Conservation (phyloP, 2,888 invertebrate species). For the Troides oblongomaculatus region DNA sequence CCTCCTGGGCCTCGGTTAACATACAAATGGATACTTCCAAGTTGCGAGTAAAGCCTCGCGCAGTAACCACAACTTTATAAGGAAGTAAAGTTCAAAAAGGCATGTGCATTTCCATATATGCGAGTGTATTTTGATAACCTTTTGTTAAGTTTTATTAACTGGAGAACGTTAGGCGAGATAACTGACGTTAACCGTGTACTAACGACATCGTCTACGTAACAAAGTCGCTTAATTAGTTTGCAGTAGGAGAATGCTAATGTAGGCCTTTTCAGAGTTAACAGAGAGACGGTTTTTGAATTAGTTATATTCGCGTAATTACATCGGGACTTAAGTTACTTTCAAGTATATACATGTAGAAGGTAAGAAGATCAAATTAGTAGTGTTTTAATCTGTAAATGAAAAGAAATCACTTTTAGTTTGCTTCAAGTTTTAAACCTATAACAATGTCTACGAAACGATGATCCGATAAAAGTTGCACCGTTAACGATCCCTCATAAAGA, state of each 20-base stretch:
- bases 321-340: no score
- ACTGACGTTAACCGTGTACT: not conserved
- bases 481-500: no score
- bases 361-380: no score
- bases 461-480: no score
- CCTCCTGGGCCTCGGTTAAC: no score
- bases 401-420: no score
- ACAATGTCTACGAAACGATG: no score
- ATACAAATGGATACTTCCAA: no score
- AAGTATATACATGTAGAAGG: no score
- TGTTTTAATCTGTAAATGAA: no score
- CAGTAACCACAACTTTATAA: not conserved
- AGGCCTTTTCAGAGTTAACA: not conserved
- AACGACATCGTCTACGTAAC: not conserved
- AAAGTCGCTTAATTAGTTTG: not conserved
- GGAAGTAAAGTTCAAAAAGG: not conserved
- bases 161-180: not conserved
- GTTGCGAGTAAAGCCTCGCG: no score
- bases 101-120: not conserved
- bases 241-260: not conserved
- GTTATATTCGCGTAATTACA: not conserved
- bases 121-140: not conserved
- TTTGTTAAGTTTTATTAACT: not conserved
- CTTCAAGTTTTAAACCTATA: no score
- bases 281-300: not conserved